Evolutionary conservation across 35 echinoderm and acorn worm genomes (phyloP).

Genomic region (Patiria miniata): DNA sequence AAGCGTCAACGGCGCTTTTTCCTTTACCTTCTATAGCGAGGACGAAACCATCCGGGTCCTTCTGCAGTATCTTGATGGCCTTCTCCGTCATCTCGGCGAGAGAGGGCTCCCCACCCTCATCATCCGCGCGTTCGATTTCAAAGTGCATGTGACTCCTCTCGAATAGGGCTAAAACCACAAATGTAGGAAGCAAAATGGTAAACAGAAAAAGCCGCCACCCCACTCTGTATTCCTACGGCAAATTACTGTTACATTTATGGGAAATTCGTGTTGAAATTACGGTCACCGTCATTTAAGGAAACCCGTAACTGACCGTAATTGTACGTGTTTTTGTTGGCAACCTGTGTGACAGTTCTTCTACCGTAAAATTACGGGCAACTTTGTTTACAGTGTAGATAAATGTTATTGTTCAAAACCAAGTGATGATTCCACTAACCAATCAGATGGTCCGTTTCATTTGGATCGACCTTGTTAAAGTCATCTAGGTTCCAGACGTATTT

Average conservation of each 20-base stretch:
- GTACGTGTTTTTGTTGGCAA: no score
- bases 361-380: no score
- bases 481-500: slow-evolving; percentile 55
- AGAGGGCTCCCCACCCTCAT: slow-evolving; percentile 54
- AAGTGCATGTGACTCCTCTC: slow-evolving; percentile 73
- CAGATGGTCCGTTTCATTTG: slow-evolving; percentile 13
- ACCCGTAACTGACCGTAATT: no score
- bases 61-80: slow-evolving; percentile 65
- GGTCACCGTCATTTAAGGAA: no score
- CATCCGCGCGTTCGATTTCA: slow-evolving; percentile 35
- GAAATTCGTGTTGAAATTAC: no score
- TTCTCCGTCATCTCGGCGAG: slow-evolving; percentile 76
- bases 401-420: not conserved
- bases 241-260: no score
- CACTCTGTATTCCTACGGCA: no score
- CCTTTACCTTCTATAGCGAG: slow-evolving; percentile 77
- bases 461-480: slow-evolving; percentile 36
- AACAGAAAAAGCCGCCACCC: no score
- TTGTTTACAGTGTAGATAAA: no score
- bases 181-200: no score
- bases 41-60: slow-evolving; percentile 67
- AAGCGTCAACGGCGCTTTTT: no score
- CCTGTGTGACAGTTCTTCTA: no score
- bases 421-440: slow-evolving; percentile 23
- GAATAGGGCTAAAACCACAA: slow-evolving; percentile 43